Conservation (phyloP, 2,888 invertebrate genomes). For the Thelaira solivaga region DNA sequence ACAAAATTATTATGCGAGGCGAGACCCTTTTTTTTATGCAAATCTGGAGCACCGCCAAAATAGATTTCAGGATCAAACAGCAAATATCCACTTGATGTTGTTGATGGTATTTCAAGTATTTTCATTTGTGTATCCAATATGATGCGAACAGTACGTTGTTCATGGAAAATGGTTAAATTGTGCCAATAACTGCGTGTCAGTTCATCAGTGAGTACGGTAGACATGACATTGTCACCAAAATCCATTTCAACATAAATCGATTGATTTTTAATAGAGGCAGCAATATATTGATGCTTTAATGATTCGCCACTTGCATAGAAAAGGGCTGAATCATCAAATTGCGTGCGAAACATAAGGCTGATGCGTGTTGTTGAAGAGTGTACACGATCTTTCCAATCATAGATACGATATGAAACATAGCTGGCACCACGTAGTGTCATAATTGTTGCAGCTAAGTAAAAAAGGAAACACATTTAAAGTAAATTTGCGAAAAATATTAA, state of each 20-base stretch:
- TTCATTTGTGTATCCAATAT: constrained; percentile 86
- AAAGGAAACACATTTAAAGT: neutral
- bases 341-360: constrained; percentile 92
- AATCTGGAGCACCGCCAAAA: constrained; percentile 91
- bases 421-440: constrained; percentile 93
- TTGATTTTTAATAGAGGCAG: constrained; percentile 89
- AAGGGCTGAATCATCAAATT: constrained; percentile 92
- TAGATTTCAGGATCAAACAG: constrained; percentile 96
- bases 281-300: constrained; percentile 90
- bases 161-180: constrained; percentile 91
- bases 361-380: constrained; percentile 92
- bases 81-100: constrained; percentile 80
- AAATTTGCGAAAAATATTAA: too few species aligned
- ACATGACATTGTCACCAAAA: constrained; percentile 88
- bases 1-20: constrained; percentile 91
- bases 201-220: constrained; percentile 82
- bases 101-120: constrained; percentile 82
- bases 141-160: constrained; percentile 84
- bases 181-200: constrained; percentile 90
- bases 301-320: constrained; percentile 96
- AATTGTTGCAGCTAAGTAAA: constrained; percentile 85
- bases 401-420: constrained; percentile 93
- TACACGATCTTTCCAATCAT: constrained; percentile 94
- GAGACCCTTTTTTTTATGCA: constrained; percentile 88
- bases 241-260: constrained; percentile 91